Evolutionary conservation across 2,113 vertebrate species (phyloP), one percentile per base, ranked within the genome.

Genomic region (Archocentrus centrarchus): DNA sequence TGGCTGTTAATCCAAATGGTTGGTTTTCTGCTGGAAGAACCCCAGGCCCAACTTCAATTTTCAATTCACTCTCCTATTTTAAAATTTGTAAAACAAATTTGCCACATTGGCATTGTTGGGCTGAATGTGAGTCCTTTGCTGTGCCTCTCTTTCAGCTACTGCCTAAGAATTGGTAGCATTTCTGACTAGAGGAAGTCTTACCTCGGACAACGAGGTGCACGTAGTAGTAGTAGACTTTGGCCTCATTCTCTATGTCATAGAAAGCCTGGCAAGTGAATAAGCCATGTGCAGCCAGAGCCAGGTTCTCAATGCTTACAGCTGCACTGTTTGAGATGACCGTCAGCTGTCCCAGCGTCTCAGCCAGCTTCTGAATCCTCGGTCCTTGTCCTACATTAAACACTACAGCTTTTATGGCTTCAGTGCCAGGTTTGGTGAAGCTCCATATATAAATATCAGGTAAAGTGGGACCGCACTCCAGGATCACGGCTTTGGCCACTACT

Each of bases 231-330:
- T 92, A 83, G 1, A 96, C 68, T 0, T 84, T 96, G 24, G 96
- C 95, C 44, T 94, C 95, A 0, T 86, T 79, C 0, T 55, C 53
- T 5, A 95, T 92, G 0, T 93, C 92, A 5, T 97, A 97, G 77
- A 98, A 92, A 24, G 95, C 97, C 94, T 98, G 97, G 94, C 98
- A 98, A 75, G 97, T 96, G 95, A 97, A 98, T 10, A 96, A 94
- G 8, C 98, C 97, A 0, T 94, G 94, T 20, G 98, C 97, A 0
- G 90, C 94, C 77, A 92, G 86, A 2, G 68, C 92, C 83, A 99
- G 95, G 18, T 93, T 94, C 44, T 96, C 94, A 41, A 96, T 93
- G 84, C 97, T 96, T 83, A 97, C 91, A 76, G 97, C 86, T 1
- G 96, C 97, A 57, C 96, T 96, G 64, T 96, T 96, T 17, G 77